Base-by-base conservation (phyloP, 2,113 vertebrate genomes). In the Scomber scombrus region DNA sequence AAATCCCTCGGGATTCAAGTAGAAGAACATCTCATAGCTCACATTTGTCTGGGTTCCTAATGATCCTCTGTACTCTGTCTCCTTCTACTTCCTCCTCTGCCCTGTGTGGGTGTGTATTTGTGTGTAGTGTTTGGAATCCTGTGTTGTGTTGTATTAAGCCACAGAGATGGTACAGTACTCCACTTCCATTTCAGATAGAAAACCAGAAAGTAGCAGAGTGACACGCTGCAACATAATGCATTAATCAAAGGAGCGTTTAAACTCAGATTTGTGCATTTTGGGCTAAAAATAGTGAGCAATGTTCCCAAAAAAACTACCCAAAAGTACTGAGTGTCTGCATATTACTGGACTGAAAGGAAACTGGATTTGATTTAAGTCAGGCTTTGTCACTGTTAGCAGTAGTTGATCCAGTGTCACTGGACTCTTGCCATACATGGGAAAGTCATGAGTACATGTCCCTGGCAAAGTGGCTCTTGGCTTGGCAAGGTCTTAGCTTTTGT, bases 401-500 rank as follows among this genome's bases (percentile, higher is more conserved):
- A 45, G 83, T 51, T 77, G 61, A 82, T 84, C 66, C 74, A 55
- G 71, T 79, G 71, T 73, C 43, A 75, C 76, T 81, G 85, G 85
- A 65, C 55, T 9, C 66, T 75, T 77, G 82, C 85, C 87, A 77
- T 52, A 82, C 83, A 80, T 74, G 69, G 72, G 80, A 85, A 71
- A 83, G 89, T 91, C 83, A 92, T 92, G 78, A 88, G 81, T 85
- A 67, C 85, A 77, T 87, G 90, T 92, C 88, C 82, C 88, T 87
- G 87, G 82, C 81, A 86, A 71, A 66, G 76, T 61, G 57, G 64
- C 56, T 68, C 45, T 40, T 76, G 64, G 87, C 83, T 87, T 86
- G 87, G 82, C 88, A 89, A 88, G 91, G 88, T 91, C 90, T 87
- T 74, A 65, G 86, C 89, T 91, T 92, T 93, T 93, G 92, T 92